Evolutionary conservation across 2,113 vertebrate species (phyloP), one percentile per base, ranked within the genome.

Genomic region (Zingel zingel): DNA sequence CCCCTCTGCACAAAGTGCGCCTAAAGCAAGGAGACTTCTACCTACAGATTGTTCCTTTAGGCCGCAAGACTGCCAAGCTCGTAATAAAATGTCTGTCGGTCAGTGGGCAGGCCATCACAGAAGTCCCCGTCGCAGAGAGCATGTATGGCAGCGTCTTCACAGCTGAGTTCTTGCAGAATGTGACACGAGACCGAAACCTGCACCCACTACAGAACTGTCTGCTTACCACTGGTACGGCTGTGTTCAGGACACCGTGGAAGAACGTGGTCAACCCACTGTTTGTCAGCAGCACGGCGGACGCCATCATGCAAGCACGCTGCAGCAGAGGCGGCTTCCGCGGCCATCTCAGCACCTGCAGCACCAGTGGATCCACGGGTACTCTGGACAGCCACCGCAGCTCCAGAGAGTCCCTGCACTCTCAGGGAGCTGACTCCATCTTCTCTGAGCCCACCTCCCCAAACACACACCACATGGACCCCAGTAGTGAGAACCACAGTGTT

Each of bases 1-100:
- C 95, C 0, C 95, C 96, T 7, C 92, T 97, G 78, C 95, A 95
- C 74, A 96, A 95, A 88, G 96, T 96, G 10, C 89, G 93, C 69
- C 93, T 96, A 71, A 94, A 94, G 85, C 94, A 94, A 43, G 95
- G 96, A 39, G 96, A 97, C 90, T 97, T 97, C 90, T 96, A 96
- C 82, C 89, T 97, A 10, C 96, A 97, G 85, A 86, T 96, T 14
- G 95, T 96, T 13, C 94, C 95, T 1, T 83, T 94, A 51, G 95
- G 95, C 50, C 95, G 92, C 66, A 96, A 95, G 76, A 82, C 94
- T 19, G 96, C 92, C 65, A 96, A 95, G 62, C 91, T 97, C 18
- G 95, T 96, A 39, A 92, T 97, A 93, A 97, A 97, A 95, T 96
- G 96, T 82, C 94, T 97, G 87, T 95, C 94, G 2, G 85, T 85